Evolutionary conservation across 2,113 vertebrate species (phyloP).

Genomic region (Gracilinanus agilis): DNA sequence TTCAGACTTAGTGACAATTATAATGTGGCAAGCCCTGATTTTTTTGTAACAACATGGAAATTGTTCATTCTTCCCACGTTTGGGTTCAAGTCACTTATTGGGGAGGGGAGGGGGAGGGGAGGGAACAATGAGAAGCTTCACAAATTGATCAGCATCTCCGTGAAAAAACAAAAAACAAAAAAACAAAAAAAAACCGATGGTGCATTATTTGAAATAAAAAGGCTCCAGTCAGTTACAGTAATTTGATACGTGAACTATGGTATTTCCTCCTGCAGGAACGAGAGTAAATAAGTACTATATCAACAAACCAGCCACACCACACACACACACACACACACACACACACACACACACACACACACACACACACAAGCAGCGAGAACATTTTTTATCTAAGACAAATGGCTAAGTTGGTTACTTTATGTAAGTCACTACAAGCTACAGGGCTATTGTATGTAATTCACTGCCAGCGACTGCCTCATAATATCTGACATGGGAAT

Average conservation of each 20-base stretch:
- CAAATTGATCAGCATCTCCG: slow-evolving; percentile 77
- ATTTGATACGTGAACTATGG: slow-evolving; percentile 86
- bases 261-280: slow-evolving; percentile 81
- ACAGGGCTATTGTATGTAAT: slow-evolving; percentile 82
- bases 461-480: slow-evolving; percentile 83
- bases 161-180: too few species aligned
- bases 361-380: slow-evolving; percentile 68
- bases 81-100: slow-evolving; percentile 76
- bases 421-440: slow-evolving; percentile 82
- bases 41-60: slow-evolving; percentile 75
- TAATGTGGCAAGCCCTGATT: slow-evolving; percentile 78
- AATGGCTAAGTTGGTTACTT: slow-evolving; percentile 86
- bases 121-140: slow-evolving; percentile 75
- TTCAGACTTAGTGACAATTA: slow-evolving; percentile 85
- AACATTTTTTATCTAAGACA: slow-evolving; percentile 85
- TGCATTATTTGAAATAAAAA: slow-evolving; percentile 85
- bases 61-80: slow-evolving; percentile 55
- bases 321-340: slow-evolving; percentile 17
- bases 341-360: not conserved
- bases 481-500: slow-evolving; percentile 84
- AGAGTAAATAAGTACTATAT: slow-evolving; percentile 86
- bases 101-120: slow-evolving; percentile 54
- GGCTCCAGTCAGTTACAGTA: slow-evolving; percentile 83
- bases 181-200: slow-evolving; percentile 77
- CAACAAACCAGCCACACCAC: slow-evolving; percentile 82